These are phyloP conservation scores for Petrophora chlorosata DNA, from an alignment of 2,888 invertebrate species.

Conservation along the genomic window DNA sequence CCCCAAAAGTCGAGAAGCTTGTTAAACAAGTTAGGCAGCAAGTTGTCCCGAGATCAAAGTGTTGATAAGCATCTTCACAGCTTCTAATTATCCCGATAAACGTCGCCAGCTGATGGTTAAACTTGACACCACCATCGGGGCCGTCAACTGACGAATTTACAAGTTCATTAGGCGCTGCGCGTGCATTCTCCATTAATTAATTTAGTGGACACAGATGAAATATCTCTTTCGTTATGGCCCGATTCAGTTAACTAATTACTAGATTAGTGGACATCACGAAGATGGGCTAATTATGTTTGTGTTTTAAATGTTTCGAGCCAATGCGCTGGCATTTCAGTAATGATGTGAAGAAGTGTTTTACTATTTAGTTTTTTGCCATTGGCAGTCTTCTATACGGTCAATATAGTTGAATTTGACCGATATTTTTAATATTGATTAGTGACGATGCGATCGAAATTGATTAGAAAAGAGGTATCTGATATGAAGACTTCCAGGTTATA, in stretches of 20 bases:
- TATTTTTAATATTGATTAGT: no score
- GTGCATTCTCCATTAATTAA: conserved; percentile 32
- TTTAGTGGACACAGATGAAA: conserved; percentile 24
- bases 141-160: conserved; percentile 13
- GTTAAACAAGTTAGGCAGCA: no score
- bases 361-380: no score
- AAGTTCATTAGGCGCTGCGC: conserved; percentile 22
- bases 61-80: conserved; percentile 13
- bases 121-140: conserved; percentile 8
- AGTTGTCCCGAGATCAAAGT: no score
- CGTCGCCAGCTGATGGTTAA: conserved; percentile 11
- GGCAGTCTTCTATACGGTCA: no score
- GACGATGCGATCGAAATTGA: no score
- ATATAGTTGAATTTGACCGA: no score
- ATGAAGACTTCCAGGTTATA: no score
- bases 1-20: no score
- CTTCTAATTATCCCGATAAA: conserved; percentile 7
- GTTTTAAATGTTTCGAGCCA: conserved; percentile 11
- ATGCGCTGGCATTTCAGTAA: background rate
- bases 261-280: conserved; percentile 22
- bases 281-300: conserved; percentile 15
- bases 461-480: no score
- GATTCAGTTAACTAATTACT: conserved; percentile 36
- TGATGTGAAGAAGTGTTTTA: no score
- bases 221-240: conserved; percentile 33